Evolutionary conservation across 2,888 invertebrate species (phyloP).

Genomic region (Lithophane semibrunnea): DNA sequence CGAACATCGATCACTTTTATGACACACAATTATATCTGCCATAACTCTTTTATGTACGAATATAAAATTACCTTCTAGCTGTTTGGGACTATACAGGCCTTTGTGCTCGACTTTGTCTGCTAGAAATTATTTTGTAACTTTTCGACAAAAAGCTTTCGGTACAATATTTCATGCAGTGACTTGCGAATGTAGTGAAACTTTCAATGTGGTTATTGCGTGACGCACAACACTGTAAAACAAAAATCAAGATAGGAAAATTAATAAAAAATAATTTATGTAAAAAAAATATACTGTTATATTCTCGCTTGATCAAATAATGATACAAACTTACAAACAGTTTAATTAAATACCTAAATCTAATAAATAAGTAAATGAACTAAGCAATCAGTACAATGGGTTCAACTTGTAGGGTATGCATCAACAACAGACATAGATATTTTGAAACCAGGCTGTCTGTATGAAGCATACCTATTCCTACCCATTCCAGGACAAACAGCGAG

Average conservation of each 20-base stretch:
- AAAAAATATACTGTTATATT: not conserved
- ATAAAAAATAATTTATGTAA: not conserved
- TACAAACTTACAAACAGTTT: not conserved
- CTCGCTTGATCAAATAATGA: not conserved
- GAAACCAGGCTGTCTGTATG: not conserved
- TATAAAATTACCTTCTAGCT: constrained; percentile 62
- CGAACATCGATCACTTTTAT: constrained; percentile 59
- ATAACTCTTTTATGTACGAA: constrained; percentile 64
- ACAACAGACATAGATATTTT: not conserved
- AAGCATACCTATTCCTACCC: constrained; percentile 1
- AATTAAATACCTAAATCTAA: not conserved
- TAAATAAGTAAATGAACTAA: not conserved
- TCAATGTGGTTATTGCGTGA: not conserved
- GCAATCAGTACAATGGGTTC: not conserved
- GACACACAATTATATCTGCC: constrained; percentile 62
- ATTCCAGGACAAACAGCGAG: not conserved
- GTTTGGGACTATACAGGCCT: constrained; percentile 15
- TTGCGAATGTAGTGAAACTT: constrained; percentile 13
- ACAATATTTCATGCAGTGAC: not conserved
- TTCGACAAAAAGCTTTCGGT: not conserved
- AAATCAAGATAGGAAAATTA: not conserved
- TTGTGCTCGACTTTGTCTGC: constrained; percentile 22
- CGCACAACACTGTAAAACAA: not conserved
- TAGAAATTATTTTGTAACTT: constrained; percentile 16
- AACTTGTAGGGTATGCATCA: not conserved